Base-by-base conservation (phyloP, 2,797 vertebrate species). In the Chelidonichthys spinosus region DNA sequence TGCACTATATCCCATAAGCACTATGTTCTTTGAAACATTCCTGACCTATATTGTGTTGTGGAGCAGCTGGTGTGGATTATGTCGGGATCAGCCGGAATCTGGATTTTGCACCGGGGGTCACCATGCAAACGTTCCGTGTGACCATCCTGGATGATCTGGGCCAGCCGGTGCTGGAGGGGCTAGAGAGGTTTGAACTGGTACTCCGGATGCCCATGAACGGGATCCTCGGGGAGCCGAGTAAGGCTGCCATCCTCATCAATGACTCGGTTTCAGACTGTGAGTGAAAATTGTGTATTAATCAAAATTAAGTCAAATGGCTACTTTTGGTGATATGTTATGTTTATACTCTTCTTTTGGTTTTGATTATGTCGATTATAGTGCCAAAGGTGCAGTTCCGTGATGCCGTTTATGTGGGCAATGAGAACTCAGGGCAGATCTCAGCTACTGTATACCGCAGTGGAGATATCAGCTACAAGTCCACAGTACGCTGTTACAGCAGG, bases 361-460 rank as follows among this genome's bases (percentile, higher is more conserved):
- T 56, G 37, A 79, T 78, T 56, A 4, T 71, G 18, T 69, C 37
- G 18, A 25, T 49, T 80, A 6, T 68, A 99, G 98, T 99, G 88
- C 97, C 98, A 7, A 97, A 95, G 87, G 96, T 98, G 86, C 97
- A 99, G 44, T 99, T 99, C 90, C 96, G 93, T 43, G 96, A 98
- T 6, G 81, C 92, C 9, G 11, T 93, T 1, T 95, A 97, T 58
- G 81, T 85, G 54, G 96, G 93, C 50, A 89, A 92, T 63, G 98
- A 99, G 90, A 90, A 95, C 39, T 94, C 95, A 2, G 94, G 96
- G 2, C 93, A 91, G 78, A 83, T 99, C 52, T 92, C 94, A 2
- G 94, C 94, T 0, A 42, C 85, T 53, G 94, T 99, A 42, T 94
- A 94, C 60, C 95, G 98, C 44, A 97, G 94, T 4, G 98, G 98